phyloP scores from a whole-genome alignment of 2,888 invertebrate species.

The Dermolepida albohirtum region DNA sequence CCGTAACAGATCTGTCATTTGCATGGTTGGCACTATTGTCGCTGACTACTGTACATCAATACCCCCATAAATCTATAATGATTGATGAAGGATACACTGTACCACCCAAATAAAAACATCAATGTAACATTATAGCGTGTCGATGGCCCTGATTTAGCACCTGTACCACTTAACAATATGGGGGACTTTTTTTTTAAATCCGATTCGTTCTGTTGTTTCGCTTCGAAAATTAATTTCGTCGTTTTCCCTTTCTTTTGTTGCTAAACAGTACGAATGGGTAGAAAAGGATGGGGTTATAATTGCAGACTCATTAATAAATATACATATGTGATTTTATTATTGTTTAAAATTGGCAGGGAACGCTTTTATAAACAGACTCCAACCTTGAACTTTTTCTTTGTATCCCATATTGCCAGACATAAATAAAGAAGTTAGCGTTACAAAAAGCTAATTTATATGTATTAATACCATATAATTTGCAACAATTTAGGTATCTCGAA shows the following conservation, averaged over 20 bases:
- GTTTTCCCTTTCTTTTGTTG: too few species aligned
- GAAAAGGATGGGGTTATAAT: slow-evolving; percentile 5
- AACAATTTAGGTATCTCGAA: slow-evolving; percentile 35
- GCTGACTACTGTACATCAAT: slow-evolving; percentile 49
- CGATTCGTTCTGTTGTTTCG: too few species aligned
- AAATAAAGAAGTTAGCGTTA: slow-evolving; percentile 35
- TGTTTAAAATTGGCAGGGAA: slow-evolving; percentile 13
- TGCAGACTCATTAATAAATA: slow-evolving; percentile 17
- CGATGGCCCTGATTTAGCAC: slow-evolving; percentile 20
- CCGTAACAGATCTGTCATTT: slow-evolving; percentile 50
- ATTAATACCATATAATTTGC: slow-evolving; percentile 39
- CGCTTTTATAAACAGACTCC: slow-evolving; percentile 20
- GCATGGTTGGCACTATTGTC: slow-evolving; percentile 42
- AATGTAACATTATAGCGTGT: slow-evolving; percentile 48
- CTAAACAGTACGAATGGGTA: not conserved
- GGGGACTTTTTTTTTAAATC: too few species aligned
- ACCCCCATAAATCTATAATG: slow-evolving; percentile 50
- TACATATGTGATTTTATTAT: slow-evolving; percentile 26
- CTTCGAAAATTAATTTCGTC: too few species aligned
- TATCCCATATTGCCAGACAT: slow-evolving; percentile 25
- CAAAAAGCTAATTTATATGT: slow-evolving; percentile 36
- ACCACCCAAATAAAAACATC: slow-evolving; percentile 47
- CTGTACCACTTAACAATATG: too few species aligned
- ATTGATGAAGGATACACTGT: slow-evolving; percentile 48
- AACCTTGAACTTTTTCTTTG: slow-evolving; percentile 34